Conservation (phyloP, 92 coral and sea anemone species). For the Phymanthus crucifer region DNA sequence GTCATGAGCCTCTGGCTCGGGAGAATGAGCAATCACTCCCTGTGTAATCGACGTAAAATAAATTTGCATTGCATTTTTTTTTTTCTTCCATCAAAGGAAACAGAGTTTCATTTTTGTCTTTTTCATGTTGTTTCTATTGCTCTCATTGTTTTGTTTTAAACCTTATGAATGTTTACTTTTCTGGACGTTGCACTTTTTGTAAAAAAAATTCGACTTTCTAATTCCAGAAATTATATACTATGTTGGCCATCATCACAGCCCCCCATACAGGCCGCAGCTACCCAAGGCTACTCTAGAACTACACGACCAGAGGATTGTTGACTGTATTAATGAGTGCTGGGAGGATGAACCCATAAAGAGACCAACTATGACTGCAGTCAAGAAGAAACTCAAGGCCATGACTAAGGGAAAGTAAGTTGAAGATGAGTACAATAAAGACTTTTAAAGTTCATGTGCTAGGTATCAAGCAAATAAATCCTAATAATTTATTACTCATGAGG, state of each 20-base stretch:
- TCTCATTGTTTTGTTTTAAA: neutral
- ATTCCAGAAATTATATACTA: slow-evolving; percentile 55
- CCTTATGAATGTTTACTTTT: neutral
- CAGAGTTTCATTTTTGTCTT: neutral
- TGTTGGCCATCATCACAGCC: slow-evolving; percentile 37
- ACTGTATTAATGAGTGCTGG: slow-evolving; percentile 63
- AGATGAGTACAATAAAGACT: neutral
- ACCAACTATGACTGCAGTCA: slow-evolving; percentile 57
- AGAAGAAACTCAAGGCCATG: slow-evolving; percentile 44
- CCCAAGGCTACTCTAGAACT: slow-evolving; percentile 37
- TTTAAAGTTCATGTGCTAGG: too few species aligned
- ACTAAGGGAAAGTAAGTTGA: slow-evolving; percentile 66
- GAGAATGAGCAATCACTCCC: too few species aligned
- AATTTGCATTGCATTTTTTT: too few species aligned
- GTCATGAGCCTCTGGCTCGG: too few species aligned
- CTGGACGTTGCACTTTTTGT: neutral
- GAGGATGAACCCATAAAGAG: slow-evolving; percentile 56
- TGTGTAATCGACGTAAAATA: too few species aligned
- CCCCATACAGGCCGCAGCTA: slow-evolving; percentile 71
- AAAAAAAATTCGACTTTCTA: neutral
- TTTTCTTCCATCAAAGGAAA: too few species aligned
- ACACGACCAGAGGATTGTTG: slow-evolving; percentile 38
- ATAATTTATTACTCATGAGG: too few species aligned
- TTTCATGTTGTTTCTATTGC: neutral
- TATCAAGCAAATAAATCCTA: too few species aligned